Evolutionary conservation across 1,140 invertebrate genomes (phyloP).

Genomic region (Phenacoccus solenopsis): DNA sequence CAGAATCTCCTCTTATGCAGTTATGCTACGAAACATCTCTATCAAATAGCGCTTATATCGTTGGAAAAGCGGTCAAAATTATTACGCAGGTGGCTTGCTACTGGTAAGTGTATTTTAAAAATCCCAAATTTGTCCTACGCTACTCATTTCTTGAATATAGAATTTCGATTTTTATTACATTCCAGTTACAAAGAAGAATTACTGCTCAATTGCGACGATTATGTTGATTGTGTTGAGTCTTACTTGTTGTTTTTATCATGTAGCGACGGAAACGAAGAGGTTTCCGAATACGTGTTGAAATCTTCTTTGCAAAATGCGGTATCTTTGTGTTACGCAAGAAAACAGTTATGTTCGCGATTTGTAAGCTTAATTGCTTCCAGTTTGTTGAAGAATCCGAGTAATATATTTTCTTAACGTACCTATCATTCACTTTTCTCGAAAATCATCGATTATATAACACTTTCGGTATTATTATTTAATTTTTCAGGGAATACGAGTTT

Average conservation of each 20-base stretch:
- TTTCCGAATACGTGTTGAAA: slow-evolving; percentile 34
- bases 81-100: slow-evolving; percentile 52
- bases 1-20: slow-evolving; percentile 38
- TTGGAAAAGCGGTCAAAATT: slow-evolving; percentile 54
- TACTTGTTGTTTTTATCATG: slow-evolving; percentile 45
- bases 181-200: slow-evolving; percentile 13
- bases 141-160: not conserved
- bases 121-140: not conserved
- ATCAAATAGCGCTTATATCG: slow-evolving; percentile 46
- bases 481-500: slow-evolving; percentile 13
- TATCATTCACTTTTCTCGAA: too few relatives aligned
- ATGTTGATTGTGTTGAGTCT: slow-evolving; percentile 46
- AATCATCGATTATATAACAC: too few relatives aligned
- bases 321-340: slow-evolving; percentile 41
- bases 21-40: slow-evolving; percentile 44
- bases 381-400: slow-evolving; percentile 1
- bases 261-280: slow-evolving; percentile 20
- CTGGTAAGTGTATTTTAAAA: slow-evolving; percentile 38
- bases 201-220: slow-evolving; percentile 35
- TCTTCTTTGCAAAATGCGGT: slow-evolving; percentile 55
- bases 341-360: slow-evolving; percentile 8
- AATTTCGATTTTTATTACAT: not conserved
- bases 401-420: too few relatives aligned
- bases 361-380: slow-evolving; percentile 14
- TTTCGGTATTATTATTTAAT: too few relatives aligned